Base-by-base conservation (phyloP, 2,888 invertebrate genomes). In the Desoria tigrina region DNA sequence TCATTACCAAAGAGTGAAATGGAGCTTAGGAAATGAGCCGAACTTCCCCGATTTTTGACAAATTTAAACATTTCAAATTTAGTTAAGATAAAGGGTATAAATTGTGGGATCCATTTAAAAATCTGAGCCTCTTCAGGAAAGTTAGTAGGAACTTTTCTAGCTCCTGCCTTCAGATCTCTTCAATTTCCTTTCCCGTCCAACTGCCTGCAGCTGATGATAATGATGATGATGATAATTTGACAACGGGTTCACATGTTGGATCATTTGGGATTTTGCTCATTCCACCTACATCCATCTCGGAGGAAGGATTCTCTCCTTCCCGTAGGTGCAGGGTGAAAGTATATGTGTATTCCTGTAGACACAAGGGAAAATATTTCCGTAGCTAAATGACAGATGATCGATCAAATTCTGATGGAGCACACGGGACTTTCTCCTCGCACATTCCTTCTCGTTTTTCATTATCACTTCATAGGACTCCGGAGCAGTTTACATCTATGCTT, bases 391-490 rank as follows among this genome's bases (percentile, higher is more conserved):
- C 53, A 53, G 53, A 26, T 53, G 53, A 53, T 53, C 53, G 53
- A 53, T 53, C 53, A 53, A 26, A 53, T 7, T 9, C 11, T 24
- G 21, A n/a, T 24, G 21, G 7, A 7, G 26, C 53, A 11, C 9
- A 21, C 49, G 9, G 11, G 14, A 11, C 21, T n/a, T n/a, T n/a
- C n/a, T n/a, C n/a, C n/a, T n/a, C 18, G 7, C 6, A n/a, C 53
- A 53, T 53, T 53, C 53, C 26, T 53, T 26, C 49, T 24, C 53
- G 53, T 53, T 53, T 53, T 53, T 53, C 53, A 53, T 53, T 53
- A 53, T 53, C 53, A 53, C 53, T 21, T 53, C 18, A 39, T 16
- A 9, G n/a, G n/a, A n/a, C n/a, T n/a, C n/a, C n/a, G n/a, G n/a
- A n/a, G n/a, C n/a, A n/a, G n/a, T n/a, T n/a, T n/a, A n/a, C n/a